These are phyloP conservation scores for Willowsia nigromaculata DNA, from an alignment of 2,888 invertebrate genomes.

Conservation along the genomic window DNA sequence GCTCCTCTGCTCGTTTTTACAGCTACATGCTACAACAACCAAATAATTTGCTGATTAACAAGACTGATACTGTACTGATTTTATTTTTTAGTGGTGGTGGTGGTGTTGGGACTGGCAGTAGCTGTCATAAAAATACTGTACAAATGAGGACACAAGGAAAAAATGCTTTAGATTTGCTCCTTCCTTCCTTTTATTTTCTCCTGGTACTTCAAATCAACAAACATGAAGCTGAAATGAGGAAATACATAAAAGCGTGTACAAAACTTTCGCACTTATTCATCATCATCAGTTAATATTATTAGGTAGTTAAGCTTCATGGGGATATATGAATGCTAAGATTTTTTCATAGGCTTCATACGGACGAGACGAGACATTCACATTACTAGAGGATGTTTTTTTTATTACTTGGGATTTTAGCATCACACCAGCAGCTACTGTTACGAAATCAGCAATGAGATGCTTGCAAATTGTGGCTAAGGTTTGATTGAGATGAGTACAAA, in stretches of 20 bases:
- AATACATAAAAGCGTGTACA: background rate
- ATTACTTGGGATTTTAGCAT: no score
- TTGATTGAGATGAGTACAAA: no score
- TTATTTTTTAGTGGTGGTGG: background rate
- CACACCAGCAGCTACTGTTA: no score
- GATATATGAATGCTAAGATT: no score
- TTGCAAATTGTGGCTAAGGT: no score
- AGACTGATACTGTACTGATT: background rate
- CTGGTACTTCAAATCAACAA: background rate
- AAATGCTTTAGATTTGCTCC: background rate
- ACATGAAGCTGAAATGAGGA: background rate
- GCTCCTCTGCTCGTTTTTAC: background rate
- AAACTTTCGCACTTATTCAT: no score
- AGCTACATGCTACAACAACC: background rate
- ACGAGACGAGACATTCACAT: no score
- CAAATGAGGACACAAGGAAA: background rate
- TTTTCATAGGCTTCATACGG: no score
- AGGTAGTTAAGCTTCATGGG: no score
- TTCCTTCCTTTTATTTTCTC: background rate
- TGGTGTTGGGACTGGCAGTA: background rate
- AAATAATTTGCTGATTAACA: constrained; percentile 25
- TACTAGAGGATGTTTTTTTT: no score
- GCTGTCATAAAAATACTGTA: background rate
- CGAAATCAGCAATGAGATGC: no score
- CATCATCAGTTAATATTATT: no score